Conservation (phyloP, 1,140 invertebrate species). For the Scaptomyza montana region DNA sequence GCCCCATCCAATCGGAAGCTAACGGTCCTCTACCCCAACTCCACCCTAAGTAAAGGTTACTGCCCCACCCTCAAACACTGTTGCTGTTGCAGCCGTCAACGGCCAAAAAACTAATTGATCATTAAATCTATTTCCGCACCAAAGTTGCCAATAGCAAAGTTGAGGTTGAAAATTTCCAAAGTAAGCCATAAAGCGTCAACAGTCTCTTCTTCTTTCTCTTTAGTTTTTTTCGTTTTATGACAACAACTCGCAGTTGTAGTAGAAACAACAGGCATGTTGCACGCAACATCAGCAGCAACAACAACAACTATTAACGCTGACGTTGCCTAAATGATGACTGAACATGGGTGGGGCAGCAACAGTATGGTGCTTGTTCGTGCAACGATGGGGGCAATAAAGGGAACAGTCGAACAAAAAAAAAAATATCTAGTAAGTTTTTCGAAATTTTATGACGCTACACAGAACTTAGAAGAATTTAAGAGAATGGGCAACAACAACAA, state of each 20-base stretch:
- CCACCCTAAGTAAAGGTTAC: background rate
- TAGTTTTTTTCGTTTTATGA: conserved; percentile 56
- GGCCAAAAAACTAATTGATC: conserved; percentile 74
- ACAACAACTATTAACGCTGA: conserved; percentile 31
- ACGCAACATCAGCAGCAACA: conserved; percentile 55
- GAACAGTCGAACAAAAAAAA: conserved; percentile 20
- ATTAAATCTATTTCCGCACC: conserved; percentile 78
- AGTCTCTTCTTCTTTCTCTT: background rate
- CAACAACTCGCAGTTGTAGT: conserved; percentile 40
- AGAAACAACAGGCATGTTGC: conserved; percentile 63
- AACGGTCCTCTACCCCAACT: conserved; percentile 39
- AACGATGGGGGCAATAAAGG: conserved; percentile 9
- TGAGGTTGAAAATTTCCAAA: conserved; percentile 40
- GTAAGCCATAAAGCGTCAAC: conserved; percentile 78
- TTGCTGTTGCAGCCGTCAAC: conserved; percentile 19
- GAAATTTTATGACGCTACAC: conserved; percentile 62
- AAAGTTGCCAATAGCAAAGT: conserved; percentile 46
- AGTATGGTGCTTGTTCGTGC: conserved; percentile 15
- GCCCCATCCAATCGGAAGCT: conserved; percentile 65
- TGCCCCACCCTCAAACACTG: background rate
- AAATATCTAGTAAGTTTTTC: background rate
- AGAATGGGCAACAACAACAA: conserved; percentile 37
- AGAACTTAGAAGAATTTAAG: background rate
- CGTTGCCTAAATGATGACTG: conserved; percentile 26
- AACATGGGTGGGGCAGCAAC: conserved; percentile 23